These are phyloP conservation scores for Gallinago stenura DNA, from an alignment of 2,797 vertebrate genomes.

Conservation along the genomic window DNA sequence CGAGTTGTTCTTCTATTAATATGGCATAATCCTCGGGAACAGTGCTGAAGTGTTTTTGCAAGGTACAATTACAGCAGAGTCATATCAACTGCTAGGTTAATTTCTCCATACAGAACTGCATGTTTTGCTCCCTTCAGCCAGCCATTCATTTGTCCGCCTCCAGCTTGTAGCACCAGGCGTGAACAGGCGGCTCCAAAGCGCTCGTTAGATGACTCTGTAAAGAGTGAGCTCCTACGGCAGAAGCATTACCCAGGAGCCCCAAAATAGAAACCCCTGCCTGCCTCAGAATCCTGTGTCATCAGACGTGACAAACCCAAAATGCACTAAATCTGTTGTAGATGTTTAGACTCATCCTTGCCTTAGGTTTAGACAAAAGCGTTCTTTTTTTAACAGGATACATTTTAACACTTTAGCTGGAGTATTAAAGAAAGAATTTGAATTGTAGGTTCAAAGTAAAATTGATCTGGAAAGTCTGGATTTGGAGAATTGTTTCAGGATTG, in stretches of 20 bases:
- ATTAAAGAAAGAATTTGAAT: not conserved
- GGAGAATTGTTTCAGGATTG: not conserved
- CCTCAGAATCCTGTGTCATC: not conserved
- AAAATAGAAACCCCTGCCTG: not conserved
- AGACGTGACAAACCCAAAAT: not conserved
- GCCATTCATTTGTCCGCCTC: slow-evolving; percentile 63
- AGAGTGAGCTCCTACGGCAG: not conserved
- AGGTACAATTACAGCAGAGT: slow-evolving; percentile 56
- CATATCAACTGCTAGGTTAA: slow-evolving; percentile 39
- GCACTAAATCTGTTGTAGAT: not conserved
- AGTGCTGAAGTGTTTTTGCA: slow-evolving; percentile 10
- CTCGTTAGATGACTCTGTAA: not conserved
- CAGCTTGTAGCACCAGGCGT: slow-evolving; percentile 35
- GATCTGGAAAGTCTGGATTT: not conserved
- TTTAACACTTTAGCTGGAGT: not conserved
- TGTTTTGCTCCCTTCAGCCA: slow-evolving; percentile 60
- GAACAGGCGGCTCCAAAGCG: not conserved
- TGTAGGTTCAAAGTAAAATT: not conserved
- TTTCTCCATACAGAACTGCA: not conserved
- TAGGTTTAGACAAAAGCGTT: not conserved
- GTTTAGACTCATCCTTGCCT: not conserved
- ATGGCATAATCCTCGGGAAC: slow-evolving; percentile 37
- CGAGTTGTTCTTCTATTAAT: slow-evolving; percentile 50
- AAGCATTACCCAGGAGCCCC: not conserved
- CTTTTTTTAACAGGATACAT: not conserved